A percentile compares a stretch with the other conserved stretches of the same genome.
These are phyloP conservation scores for Athalia cordata DNA, from an alignment of 2,888 invertebrate genomes.

Conservation along the genomic window DNA sequence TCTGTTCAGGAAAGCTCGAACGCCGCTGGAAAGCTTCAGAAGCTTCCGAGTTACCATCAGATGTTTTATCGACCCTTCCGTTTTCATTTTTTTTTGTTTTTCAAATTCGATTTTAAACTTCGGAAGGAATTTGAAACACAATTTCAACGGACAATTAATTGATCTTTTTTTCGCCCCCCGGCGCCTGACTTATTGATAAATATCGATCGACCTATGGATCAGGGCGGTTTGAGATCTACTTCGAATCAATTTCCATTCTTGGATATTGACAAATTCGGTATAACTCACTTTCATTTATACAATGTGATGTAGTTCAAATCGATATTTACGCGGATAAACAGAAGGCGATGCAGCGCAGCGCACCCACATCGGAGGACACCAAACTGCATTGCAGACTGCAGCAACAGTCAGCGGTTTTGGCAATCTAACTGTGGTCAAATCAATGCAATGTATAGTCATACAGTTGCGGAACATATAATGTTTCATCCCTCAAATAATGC, in stretches of 20 bases:
- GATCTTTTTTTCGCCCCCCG: no score
- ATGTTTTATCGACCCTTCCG: slow-evolving; percentile 21
- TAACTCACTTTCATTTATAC: no score
- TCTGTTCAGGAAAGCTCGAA: slow-evolving; percentile 9
- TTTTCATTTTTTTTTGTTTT: neutral
- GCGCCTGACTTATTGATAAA: no score
- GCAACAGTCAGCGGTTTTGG: slow-evolving; percentile 66
- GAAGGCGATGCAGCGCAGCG: slow-evolving; percentile 49
- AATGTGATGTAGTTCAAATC: neutral
- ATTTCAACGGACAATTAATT: no score
- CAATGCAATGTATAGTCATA: slow-evolving; percentile 53
- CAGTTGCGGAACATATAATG: no score
- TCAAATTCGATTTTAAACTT: neutral
- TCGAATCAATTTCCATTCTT: no score
- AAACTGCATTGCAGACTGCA: slow-evolving; percentile 57
- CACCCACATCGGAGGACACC: slow-evolving; percentile 49
- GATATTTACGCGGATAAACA: slow-evolving; percentile 8
- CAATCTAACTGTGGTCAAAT: slow-evolving; percentile 67
- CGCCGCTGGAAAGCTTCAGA: neutral
- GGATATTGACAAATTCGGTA: no score
- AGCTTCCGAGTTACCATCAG: slow-evolving; percentile 17
- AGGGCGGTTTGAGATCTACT: no score
- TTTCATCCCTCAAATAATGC: no score
- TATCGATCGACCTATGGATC: no score
- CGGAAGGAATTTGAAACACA: neutral